Percentiles rank a stretch among this genome's conserved stretches.
Evolutionary conservation across 2,888 invertebrate species (phyloP).

Genomic region (Ectobius pallidus): DNA sequence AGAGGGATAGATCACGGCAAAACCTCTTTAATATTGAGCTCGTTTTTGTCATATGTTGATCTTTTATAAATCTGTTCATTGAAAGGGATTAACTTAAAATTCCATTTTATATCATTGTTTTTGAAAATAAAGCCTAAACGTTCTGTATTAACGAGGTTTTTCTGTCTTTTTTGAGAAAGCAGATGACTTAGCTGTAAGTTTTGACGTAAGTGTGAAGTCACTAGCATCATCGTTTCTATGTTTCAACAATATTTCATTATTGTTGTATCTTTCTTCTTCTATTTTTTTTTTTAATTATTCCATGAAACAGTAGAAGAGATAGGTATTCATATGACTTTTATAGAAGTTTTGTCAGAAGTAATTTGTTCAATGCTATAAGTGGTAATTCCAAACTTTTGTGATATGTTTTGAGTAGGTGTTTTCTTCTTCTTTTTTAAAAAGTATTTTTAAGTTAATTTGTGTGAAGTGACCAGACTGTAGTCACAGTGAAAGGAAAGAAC

Average conservation of each 20-base stretch:
- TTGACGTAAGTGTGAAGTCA: slow-evolving; percentile 11
- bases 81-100: not conserved
- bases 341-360: slow-evolving; percentile 9
- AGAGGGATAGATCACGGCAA: slow-evolving; percentile 19
- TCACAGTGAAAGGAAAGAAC: not conserved
- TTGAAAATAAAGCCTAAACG: not conserved
- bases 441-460: not conserved
- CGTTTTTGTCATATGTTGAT: slow-evolving; percentile 10
- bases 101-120: not conserved
- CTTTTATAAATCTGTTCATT: not conserved
- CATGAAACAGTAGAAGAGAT: not conserved
- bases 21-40: slow-evolving; percentile 29
- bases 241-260: not conserved
- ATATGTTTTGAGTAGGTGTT: slow-evolving; percentile 11
- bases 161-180: not conserved
- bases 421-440: not conserved
- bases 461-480: not conserved
- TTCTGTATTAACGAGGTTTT: slow-evolving; percentile 30
- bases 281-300: not conserved
- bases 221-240: not conserved
- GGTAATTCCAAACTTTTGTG: slow-evolving; percentile 22
- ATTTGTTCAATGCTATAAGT: not conserved
- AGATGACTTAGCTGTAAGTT: not conserved
- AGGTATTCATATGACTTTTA: not conserved
- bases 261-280: not conserved